These are phyloP conservation scores for Heliconius nattereri DNA, from an alignment of 1,140 invertebrate species.

Conservation along the genomic window DNA sequence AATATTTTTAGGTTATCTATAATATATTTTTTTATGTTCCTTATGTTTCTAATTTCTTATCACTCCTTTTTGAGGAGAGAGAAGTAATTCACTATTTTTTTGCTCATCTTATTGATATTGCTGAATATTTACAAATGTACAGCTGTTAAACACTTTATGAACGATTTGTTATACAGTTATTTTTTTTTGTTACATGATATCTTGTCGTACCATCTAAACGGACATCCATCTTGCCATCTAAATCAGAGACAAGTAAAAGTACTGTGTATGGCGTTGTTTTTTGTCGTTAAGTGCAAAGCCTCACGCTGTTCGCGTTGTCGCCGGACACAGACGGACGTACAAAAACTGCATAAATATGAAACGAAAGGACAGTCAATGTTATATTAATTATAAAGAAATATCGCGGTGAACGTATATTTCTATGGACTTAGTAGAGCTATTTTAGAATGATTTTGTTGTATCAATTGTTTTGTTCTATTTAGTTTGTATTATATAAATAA, in stretches of 20 bases:
- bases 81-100: neutral
- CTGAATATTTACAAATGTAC: neutral
- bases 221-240: conserved; percentile 4
- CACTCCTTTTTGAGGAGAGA: neutral
- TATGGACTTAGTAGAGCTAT: conserved; percentile 2
- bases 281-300: conserved; percentile 36
- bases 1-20: neutral
- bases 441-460: conserved; percentile 17
- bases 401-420: conserved; percentile 17
- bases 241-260: conserved; percentile 20
- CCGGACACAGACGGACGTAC: conserved; percentile 29
- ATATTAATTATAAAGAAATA: conserved; percentile 26
- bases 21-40: neutral
- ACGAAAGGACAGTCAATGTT: conserved; percentile 18
- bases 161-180: neutral
- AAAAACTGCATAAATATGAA: conserved; percentile 35
- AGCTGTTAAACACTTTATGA: neutral
- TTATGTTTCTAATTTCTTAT: too few species aligned
- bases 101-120: neutral
- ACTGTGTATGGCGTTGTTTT: conserved; percentile 23
- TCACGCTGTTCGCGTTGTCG: conserved; percentile 39
- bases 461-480: neutral
- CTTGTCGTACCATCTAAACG: neutral
- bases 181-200: neutral
- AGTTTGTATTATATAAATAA: too few species aligned